These are phyloP conservation scores for Leptopilina drosophilae DNA, from an alignment of 2,888 invertebrate species.

Conservation along the genomic window DNA sequence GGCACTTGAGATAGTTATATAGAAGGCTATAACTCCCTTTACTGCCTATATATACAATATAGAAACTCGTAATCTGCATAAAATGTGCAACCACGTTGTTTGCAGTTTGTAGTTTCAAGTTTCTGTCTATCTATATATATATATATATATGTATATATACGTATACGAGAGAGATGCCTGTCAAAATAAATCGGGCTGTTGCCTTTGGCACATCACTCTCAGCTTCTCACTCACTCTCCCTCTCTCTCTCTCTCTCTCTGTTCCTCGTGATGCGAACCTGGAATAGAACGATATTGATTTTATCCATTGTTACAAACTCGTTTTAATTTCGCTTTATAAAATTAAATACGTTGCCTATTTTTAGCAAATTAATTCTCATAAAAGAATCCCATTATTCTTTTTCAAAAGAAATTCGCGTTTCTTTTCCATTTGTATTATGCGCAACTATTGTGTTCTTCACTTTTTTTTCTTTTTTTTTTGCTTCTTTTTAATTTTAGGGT, in stretches of 20 bases:
- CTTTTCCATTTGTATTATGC: background rate
- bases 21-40: background rate
- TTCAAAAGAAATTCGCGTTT: background rate
- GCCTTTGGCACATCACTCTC: slow-evolving; percentile 11
- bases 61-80: slow-evolving; percentile 30
- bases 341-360: slow-evolving; percentile 2
- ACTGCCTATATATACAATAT: background rate
- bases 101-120: slow-evolving; percentile 12
- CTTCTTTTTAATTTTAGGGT: no score
- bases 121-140: background rate
- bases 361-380: slow-evolving; percentile 24
- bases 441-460: no score
- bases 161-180: background rate
- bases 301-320: slow-evolving; percentile 17
- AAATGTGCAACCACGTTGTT: slow-evolving; percentile 16
- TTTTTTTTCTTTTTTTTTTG: no score
- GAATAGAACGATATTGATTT: slow-evolving; percentile 30
- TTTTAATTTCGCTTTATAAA: slow-evolving; percentile 27
- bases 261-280: background rate
- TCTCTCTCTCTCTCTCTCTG: slow-evolving; percentile 12
- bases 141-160: no score
- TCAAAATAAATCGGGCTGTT: slow-evolving; percentile 33
- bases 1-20: slow-evolving; percentile 40
- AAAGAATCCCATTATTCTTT: slow-evolving; percentile 22
- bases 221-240: slow-evolving; percentile 18